Conservation (phyloP, 2,888 invertebrate genomes). For the Erpobdella octoculata region DNA sequence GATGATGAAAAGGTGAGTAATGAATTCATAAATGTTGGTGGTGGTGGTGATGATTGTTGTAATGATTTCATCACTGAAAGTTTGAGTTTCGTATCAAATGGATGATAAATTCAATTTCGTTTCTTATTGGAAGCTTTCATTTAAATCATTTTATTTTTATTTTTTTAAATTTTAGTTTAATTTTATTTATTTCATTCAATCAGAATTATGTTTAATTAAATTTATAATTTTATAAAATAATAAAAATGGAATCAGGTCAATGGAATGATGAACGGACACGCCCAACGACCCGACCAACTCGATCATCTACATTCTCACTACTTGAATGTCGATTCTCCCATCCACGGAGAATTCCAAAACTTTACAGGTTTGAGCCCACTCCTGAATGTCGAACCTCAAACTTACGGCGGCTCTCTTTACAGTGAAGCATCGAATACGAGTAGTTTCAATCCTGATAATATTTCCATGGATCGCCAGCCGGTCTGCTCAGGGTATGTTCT, state of each 20-base stretch:
- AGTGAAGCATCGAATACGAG: conserved; percentile 47
- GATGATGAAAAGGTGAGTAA: neutral
- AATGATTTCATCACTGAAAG: no score
- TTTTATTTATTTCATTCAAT: no score
- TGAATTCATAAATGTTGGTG: neutral
- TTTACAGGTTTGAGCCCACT: conserved; percentile 13
- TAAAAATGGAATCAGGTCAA: no score
- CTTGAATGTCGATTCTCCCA: neutral
- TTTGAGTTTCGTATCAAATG: no score
- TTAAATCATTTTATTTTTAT: no score
- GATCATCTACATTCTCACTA: neutral
- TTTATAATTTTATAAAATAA: no score
- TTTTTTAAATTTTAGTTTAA: no score
- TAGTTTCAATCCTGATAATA: conserved; percentile 59
- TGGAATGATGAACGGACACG: neutral
- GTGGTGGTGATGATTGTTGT: no score
- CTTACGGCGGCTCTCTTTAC: conserved; percentile 41
- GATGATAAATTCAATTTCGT: no score
- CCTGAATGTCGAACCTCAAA: neutral
- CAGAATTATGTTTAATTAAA: no score
- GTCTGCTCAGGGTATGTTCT: conserved; percentile 54
- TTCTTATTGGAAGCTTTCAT: no score
- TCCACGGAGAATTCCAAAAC: conserved; percentile 14
- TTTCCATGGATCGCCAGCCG: conserved; percentile 57
- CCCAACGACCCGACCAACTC: conserved; percentile 13